A percentile compares a stretch with the other conserved stretches of the same genome.
Conservation (phyloP, 2,888 invertebrate species). For the Plagodis dolabraria region DNA sequence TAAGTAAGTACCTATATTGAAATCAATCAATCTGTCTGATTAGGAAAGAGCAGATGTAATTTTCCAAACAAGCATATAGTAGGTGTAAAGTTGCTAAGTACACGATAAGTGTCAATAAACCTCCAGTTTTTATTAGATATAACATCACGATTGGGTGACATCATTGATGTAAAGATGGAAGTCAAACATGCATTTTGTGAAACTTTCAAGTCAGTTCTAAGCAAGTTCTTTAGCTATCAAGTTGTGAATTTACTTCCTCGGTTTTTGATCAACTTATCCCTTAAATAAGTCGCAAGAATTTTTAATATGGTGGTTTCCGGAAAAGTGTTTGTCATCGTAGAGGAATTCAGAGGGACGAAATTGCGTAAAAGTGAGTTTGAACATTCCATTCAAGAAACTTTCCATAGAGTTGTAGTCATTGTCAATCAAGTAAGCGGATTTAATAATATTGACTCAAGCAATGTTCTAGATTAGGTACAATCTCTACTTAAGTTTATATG, state of each 20-base stretch:
- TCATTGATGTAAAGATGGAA: constrained; percentile 55
- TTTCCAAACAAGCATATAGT: constrained; percentile 25
- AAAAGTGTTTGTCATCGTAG: constrained; percentile 52
- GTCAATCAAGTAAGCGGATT: no score
- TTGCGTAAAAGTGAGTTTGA: constrained; percentile 54
- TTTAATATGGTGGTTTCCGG: constrained; percentile 49
- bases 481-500: no score
- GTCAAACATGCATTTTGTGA: constrained; percentile 44
- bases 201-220: constrained; percentile 24
- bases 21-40: no score
- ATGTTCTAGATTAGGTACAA: no score
- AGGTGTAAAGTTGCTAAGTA: constrained; percentile 34
- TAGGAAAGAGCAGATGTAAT: constrained; percentile 1
- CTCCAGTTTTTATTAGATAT: constrained; percentile 41
- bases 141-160: constrained; percentile 55
- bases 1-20: no score
- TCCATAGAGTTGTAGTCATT: no score
- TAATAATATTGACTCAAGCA: no score
- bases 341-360: constrained; percentile 43
- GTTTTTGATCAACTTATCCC: no score
- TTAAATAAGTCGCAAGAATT: neutral
- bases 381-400: no score
- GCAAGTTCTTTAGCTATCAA: constrained; percentile 9
- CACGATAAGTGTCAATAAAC: constrained; percentile 40
- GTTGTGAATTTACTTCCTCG: constrained; percentile 2